These are phyloP conservation scores for Gavia stellata DNA, from an alignment of 2,113 vertebrate species.

Conservation along the genomic window DNA sequence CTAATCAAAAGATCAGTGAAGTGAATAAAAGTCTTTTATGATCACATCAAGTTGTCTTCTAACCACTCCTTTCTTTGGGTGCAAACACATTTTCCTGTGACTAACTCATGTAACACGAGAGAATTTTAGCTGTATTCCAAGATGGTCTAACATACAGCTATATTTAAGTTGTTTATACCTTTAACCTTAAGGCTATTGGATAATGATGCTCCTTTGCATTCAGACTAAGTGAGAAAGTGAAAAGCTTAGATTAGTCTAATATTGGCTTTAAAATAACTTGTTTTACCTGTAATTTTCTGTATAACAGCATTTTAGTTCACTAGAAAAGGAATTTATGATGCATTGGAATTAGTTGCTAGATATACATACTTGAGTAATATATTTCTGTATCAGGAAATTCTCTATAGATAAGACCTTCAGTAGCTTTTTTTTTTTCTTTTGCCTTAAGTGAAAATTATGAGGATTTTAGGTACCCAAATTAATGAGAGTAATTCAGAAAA, in stretches of 20 bases:
- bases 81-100: not conserved
- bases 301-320: slow-evolving; percentile 32
- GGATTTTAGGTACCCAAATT: not conserved
- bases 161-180: slow-evolving; percentile 54
- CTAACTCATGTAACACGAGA: not conserved
- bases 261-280: slow-evolving; percentile 49
- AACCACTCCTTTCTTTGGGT: not conserved
- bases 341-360: not conserved
- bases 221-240: slow-evolving; percentile 14
- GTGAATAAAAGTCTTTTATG: not conserved
- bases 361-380: not conserved
- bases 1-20: not conserved
- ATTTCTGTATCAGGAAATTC: not conserved
- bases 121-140: not conserved
- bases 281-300: slow-evolving; percentile 15
- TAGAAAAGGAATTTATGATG: slow-evolving; percentile 30
- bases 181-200: slow-evolving; percentile 26
- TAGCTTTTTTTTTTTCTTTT: not conserved
- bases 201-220: slow-evolving; percentile 17
- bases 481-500: not conserved
- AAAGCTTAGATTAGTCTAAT: slow-evolving; percentile 48
- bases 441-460: not conserved
- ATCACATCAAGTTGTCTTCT: not conserved
- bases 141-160: not conserved
- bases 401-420: not conserved